Base-by-base conservation (phyloP, 2,888 invertebrate species). In the Oscheius sp. region DNA sequence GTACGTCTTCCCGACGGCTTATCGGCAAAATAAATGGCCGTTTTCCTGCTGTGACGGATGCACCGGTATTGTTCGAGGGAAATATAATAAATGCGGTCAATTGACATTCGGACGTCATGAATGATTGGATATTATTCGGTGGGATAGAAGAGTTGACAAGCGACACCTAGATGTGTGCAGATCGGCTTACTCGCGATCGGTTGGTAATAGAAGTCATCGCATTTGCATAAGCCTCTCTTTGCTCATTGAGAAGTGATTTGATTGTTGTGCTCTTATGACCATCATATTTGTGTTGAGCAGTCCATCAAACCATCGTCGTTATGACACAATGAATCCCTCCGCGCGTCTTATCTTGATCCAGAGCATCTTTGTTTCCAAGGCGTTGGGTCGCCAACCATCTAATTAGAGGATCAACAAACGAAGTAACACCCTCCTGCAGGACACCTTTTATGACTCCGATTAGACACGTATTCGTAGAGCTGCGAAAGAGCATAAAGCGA, bases 301-400 rank as follows among this genome's bases (percentile, higher is more conserved):
- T 59, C 59, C 59, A 59, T 59, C 59, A 59, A 59, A 59, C 44
- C 38, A 28, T 57, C 57, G 57, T 38, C 57, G 41, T 26, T 44
- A 41, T 59, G 59, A 59, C 59, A 59, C 59, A 28, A 28, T 44
- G 59, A 59, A 59, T 59, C 59, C 59, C 59, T 24, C 33, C n/a
- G 54, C 54, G 54, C 59, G 59, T 59, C 59, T 59, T 59, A 59
- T 59, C 59, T 59, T 44, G 59, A 59, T 59, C 59, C 57, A 8
- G 44, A 44, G 24, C 59, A 56, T 56, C 56, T 36, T 56, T 44
- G 44, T 41, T 20, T 59, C 59, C 17, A 17, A 36, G 33, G 6
- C 54, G 30, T 28, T n/a, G 54, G 54, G 12, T 28, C 26, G 14
- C 33, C 32, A 2, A 56, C 36, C 56, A 33, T 22, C 36, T 38